phyloP scores from a whole-genome alignment of 2,797 vertebrate species.

The Macropodus opercularis region DNA sequence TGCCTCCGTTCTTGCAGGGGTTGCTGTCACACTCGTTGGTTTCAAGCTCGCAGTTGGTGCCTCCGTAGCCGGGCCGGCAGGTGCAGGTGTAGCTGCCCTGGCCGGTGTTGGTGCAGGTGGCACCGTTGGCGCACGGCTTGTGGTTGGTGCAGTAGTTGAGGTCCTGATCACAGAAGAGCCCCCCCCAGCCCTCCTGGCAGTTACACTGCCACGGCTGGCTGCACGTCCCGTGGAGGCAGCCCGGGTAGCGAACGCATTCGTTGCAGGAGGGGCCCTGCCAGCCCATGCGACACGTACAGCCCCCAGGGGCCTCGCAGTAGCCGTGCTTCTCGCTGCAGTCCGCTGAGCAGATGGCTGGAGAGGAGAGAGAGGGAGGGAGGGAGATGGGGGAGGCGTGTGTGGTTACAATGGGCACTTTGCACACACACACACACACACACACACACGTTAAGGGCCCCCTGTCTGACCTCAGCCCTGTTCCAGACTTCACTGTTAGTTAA shows the following conservation, averaged over 20 bases:
- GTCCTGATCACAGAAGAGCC: constrained; percentile 89
- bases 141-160: constrained; percentile 92
- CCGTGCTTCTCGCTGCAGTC: constrained; percentile 88
- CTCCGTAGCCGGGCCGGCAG: constrained; percentile 82
- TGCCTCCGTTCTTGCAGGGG: constrained; percentile 93
- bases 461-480: constrained; percentile 71
- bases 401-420: constrained; percentile 75
- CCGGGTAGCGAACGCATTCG: constrained; percentile 84
- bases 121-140: constrained; percentile 84
- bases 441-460: constrained; percentile 45
- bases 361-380: constrained; percentile 36
- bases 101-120: constrained; percentile 88
- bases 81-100: constrained; percentile 89
- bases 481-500: constrained; percentile 82
- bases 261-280: constrained; percentile 90
- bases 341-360: constrained; percentile 82
- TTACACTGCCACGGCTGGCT: constrained; percentile 86
- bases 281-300: constrained; percentile 85
- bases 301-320: constrained; percentile 88
- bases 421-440: constrained; percentile 45
- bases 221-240: constrained; percentile 87
- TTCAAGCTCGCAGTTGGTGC: constrained; percentile 85
- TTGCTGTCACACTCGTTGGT: constrained; percentile 91
- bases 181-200: constrained; percentile 89
- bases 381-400: constrained; percentile 62